Evolutionary conservation across 2,113 vertebrate species (phyloP).

Genomic region (Ariopsis seemanni): DNA sequence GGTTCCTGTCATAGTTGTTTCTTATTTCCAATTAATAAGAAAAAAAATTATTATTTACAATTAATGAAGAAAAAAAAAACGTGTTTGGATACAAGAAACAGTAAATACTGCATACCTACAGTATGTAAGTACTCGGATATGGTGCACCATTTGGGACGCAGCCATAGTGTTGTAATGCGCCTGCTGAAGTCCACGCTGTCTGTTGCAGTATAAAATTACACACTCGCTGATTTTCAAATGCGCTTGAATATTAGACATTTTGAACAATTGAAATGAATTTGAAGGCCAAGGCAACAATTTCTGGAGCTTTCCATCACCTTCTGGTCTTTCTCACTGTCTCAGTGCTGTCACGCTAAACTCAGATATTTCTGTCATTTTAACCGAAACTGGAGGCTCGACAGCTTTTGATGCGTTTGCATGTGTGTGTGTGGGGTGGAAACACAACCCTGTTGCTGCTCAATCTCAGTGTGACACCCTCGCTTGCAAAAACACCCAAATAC

Average conservation of each 20-base stretch:
- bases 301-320: constrained; percentile 26
- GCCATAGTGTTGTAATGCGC: not conserved
- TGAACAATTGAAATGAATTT: not conserved
- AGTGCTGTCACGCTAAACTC: not conserved
- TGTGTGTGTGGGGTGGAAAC: constrained; percentile 5
- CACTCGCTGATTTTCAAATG: not conserved
- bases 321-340: constrained; percentile 5
- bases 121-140: not conserved
- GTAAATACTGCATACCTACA: not conserved
- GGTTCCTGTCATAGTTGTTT: no score
- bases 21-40: not conserved
- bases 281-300: not conserved
- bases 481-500: not conserved
- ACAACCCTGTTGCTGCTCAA: not conserved
- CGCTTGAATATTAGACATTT: not conserved
- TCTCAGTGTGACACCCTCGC: not conserved
- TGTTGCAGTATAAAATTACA: not conserved
- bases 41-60: not conserved
- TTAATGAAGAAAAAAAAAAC: not conserved
- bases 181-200: not conserved
- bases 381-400: constrained; percentile 41
- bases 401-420: constrained; percentile 9
- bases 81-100: not conserved
- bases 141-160: not conserved
- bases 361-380: constrained; percentile 36